Evolutionary conservation across 2,888 invertebrate species (phyloP), one percentile per base, ranked within the genome.

Genomic region (Xylota sylvarum): DNA sequence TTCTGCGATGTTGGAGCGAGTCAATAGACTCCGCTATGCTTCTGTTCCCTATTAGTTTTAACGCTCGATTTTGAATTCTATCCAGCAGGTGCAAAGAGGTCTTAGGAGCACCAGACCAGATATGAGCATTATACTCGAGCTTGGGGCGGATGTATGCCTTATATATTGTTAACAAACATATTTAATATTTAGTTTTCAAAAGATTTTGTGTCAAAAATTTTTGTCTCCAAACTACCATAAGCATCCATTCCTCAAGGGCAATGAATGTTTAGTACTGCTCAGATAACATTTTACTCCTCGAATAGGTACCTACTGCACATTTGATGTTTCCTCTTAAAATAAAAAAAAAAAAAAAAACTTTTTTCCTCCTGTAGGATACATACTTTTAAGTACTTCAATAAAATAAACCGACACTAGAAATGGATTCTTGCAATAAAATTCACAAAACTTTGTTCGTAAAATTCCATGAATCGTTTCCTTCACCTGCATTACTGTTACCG

Each of bases 361-460:
- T 19, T 32, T 56, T 23, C 6, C 19, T 37, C 19, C 37, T 37
- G n/a, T 35, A 17, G 35, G n/a, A n/a, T n/a, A n/a, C n/a, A 48
- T 50, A 32, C 35, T 50, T 67, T 62, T 52, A 73, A 62, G 73
- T 40, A 72, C 70, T 69, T 27, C 56, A 77, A 70, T 70, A 76
- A 77, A 82, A 70, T 55, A 50, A 65, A 74, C 69, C 70, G 69
- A 46, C 50, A 35, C 40, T 60, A 56, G 64, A 64, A 76, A 72
- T 64, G 76, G 46, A 81, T 70, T 55, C 55, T 6, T 27, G 58
- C 43, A 80, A 70, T 84, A 74, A 84, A 80, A 74, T 12, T 9
- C 56, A 65, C 27, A 40, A 69, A 55, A 50, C 56, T 73, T 73
- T 76, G n/a, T 67, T 40, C 69, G 37, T 60, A 46, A 84, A 70